Base-by-base conservation (phyloP, 1,140 invertebrate species). In the Camponotus vicinus region DNA sequence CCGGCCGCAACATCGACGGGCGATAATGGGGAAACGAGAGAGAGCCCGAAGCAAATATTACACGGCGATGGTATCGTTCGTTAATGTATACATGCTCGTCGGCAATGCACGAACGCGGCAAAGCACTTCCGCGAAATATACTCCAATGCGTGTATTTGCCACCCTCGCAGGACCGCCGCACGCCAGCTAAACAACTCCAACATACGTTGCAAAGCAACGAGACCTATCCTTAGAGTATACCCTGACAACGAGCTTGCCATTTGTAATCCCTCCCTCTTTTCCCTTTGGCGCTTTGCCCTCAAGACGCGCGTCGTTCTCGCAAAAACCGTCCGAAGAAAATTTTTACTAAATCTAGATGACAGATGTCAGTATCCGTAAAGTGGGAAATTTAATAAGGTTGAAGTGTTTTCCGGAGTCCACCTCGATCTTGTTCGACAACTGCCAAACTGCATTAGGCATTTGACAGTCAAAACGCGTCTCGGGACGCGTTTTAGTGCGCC, bases 11-110 rank as follows among this genome's bases (percentile, higher is more conserved):
- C 21, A 45, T 73, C 69, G 69, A 37, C 67, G 52, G 18, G 49
- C 84, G 85, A 89, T 89, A 90, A 89, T 78, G 67, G 88, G 77
- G 59, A 82, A 86, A 80, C 83, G 77, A 71, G 88, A 84, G 88
- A 84, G 84, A 83, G 78, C 84, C 67, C 63, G 78, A 37, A 84
- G 66, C 88, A 84, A 84, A 75, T 84, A 84, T 77, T 70, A 84
- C 78, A 73, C 42, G 67, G 52, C 85, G 88, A 89, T 89, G 63
- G 70, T 66, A 90, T 89, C 88, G 88, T 87, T 45, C 83, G 71
- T 89, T 89, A 89, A 89, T 89, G 59, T 40, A 55, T 59, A 73
- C 71, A 64, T 66, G 70, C 67, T 75, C 70, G 73, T 66, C 76
- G 70, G 40, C 32, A 57, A 67, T 37, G 40, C 76, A 70, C 71